phyloP scores from a whole-genome alignment of 2,888 invertebrate genomes.

The Apodemia zela region DNA sequence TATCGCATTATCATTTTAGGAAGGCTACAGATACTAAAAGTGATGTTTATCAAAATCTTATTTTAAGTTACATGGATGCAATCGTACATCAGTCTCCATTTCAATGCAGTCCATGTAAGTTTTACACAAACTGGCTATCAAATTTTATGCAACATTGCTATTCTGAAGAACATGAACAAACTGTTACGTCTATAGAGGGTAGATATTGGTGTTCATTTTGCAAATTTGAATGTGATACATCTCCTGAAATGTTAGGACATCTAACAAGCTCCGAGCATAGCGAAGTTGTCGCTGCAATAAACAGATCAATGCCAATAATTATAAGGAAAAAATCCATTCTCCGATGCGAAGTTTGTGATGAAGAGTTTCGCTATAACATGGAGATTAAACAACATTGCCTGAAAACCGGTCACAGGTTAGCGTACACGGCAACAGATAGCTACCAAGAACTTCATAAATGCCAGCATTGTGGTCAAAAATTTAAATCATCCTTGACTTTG shows the following conservation, averaged over 20 bases:
- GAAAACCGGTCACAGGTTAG: slow-evolving; percentile 69
- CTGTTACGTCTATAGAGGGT: slow-evolving; percentile 74
- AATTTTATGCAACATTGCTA: slow-evolving; percentile 88
- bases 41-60: slow-evolving; percentile 80
- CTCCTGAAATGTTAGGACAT: slow-evolving; percentile 85
- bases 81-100: slow-evolving; percentile 91
- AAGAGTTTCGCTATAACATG: slow-evolving; percentile 87
- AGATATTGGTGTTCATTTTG: slow-evolving; percentile 88
- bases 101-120: slow-evolving; percentile 91
- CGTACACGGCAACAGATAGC: slow-evolving; percentile 80
- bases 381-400: slow-evolving; percentile 84
- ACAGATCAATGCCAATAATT: slow-evolving; percentile 89
- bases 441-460: slow-evolving; percentile 85
- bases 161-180: slow-evolving; percentile 81
- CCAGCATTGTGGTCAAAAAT: slow-evolving; percentile 77
- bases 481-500: slow-evolving; percentile 82
- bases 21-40: slow-evolving; percentile 83
- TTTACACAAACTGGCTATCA: slow-evolving; percentile 89
- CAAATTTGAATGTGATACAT: slow-evolving; percentile 83
- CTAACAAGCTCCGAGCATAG: slow-evolving; percentile 83
- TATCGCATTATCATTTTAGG: slow-evolving; percentile 91
- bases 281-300: slow-evolving; percentile 87
- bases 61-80: slow-evolving; percentile 88
- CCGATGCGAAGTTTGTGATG: slow-evolving; percentile 83
- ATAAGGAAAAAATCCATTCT: slow-evolving; percentile 84